Percentiles rank a stretch among this genome's conserved stretches.
Evolutionary conservation across 2,113 vertebrate genomes (phyloP).

Genomic region (Axis porcinus): DNA sequence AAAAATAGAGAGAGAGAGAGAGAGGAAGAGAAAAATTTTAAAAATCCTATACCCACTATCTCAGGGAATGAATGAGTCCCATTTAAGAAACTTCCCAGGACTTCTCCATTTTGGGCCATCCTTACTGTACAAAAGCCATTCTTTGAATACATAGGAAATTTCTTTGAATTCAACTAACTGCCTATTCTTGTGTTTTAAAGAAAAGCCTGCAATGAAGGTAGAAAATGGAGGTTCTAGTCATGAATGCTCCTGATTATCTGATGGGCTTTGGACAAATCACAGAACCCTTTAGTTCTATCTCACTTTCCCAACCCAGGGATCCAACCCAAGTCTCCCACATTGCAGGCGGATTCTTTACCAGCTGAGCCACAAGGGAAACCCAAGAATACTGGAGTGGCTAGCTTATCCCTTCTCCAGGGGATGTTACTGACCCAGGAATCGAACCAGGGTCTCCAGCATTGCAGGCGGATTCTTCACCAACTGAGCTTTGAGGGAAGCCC

Average conservation of each 20-base stretch:
- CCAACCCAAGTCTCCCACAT: background rate
- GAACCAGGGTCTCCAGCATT: background rate
- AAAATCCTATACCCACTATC: background rate
- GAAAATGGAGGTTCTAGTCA: background rate
- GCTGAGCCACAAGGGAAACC: background rate
- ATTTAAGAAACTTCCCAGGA: background rate
- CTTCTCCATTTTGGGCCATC: background rate
- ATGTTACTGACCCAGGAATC: background rate
- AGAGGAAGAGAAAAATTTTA: fast-evolving
- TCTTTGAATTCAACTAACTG: background rate
- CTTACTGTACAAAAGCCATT: background rate
- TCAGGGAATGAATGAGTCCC: background rate
- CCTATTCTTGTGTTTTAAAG: background rate
- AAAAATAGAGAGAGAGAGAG: background rate
- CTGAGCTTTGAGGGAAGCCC: background rate
- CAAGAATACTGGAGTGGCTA: background rate
- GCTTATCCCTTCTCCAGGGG: background rate
- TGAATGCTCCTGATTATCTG: background rate
- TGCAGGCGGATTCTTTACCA: background rate
- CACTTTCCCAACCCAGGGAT: background rate
- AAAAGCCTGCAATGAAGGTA: background rate
- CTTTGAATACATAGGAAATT: background rate
- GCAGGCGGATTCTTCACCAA: background rate
- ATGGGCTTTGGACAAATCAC: background rate
- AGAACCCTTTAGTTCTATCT: background rate